Evolutionary conservation across 2,113 vertebrate species (phyloP).

Genomic region (Xerus inauris): DNA sequence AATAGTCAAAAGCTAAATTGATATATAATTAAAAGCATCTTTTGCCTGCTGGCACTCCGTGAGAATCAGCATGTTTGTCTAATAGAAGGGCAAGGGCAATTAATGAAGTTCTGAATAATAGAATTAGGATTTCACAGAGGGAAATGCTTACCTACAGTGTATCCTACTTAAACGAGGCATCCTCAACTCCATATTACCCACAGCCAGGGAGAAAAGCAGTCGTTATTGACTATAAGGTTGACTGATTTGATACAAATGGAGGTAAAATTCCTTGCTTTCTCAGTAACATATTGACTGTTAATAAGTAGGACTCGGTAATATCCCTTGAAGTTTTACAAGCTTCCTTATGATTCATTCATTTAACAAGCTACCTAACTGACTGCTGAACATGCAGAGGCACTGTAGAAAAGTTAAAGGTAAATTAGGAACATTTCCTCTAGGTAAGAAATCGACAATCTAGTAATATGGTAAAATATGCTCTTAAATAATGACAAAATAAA

Average conservation of each 20-base stretch:
- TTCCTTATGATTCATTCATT: constrained; percentile 18
- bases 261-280: constrained; percentile 31
- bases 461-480: not conserved
- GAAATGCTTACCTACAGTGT: not conserved
- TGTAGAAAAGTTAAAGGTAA: constrained; percentile 16
- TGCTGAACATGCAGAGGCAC: not conserved
- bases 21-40: constrained; percentile 37
- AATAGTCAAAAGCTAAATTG: constrained; percentile 23
- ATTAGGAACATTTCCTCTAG: not conserved
- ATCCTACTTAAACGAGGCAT: not conserved
- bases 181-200: not conserved
- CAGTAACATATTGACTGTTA: constrained; percentile 24
- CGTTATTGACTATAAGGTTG: not conserved
- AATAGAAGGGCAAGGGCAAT: not conserved
- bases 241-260: not conserved
- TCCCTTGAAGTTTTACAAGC: not conserved
- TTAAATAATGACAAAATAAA: not conserved
- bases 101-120: constrained; percentile 46
- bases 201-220: not conserved
- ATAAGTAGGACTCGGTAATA: not conserved
- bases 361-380: not conserved
- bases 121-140: constrained; percentile 3
- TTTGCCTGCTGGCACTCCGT: not conserved
- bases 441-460: not conserved
- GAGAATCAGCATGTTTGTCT: constrained; percentile 38